phyloP scores from a whole-genome alignment of 2,113 vertebrate species.

The Bubo blakistoni region DNA sequence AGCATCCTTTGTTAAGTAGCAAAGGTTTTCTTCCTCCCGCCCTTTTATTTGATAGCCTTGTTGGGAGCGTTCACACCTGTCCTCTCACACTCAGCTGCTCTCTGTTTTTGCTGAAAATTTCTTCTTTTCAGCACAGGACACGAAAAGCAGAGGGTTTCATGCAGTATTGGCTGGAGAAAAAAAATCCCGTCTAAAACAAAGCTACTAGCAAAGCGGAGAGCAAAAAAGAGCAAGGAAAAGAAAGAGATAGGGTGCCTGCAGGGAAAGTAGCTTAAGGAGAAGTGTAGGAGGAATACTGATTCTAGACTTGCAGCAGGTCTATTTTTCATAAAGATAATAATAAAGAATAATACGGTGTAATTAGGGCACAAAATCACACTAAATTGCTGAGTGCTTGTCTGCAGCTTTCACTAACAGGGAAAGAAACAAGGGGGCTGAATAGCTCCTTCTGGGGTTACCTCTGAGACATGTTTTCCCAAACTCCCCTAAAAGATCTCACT shows the following conservation, averaged over 20 bases:
- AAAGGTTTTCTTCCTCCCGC: not conserved
- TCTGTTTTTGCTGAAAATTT: not conserved
- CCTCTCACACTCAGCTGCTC: not conserved
- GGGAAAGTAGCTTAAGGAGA: conserved; percentile 22
- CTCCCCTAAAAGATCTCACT: not conserved
- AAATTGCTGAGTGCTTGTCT: not conserved
- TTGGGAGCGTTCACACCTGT: not conserved
- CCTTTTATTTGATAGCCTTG: not conserved
- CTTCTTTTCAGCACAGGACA: not conserved
- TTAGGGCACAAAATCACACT: conserved; percentile 18
- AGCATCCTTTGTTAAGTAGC: not conserved
- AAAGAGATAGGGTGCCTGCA: not conserved
- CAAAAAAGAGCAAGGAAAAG: not conserved
- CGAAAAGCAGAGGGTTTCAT: not conserved
- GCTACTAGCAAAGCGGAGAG: not conserved
- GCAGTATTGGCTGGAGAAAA: not conserved
- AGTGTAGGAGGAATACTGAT: conserved; percentile 45
- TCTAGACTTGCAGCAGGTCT: conserved; percentile 20
- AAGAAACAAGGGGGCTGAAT: not conserved
- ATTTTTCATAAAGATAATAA: conserved; percentile 41
- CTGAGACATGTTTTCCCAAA: not conserved
- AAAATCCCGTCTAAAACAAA: not conserved
- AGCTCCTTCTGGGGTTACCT: not conserved
- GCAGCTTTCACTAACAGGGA: not conserved
- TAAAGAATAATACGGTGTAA: not conserved